Evolutionary conservation across 2,797 vertebrate species (phyloP).

Genomic region (Sebastiscus albofasciatus): DNA sequence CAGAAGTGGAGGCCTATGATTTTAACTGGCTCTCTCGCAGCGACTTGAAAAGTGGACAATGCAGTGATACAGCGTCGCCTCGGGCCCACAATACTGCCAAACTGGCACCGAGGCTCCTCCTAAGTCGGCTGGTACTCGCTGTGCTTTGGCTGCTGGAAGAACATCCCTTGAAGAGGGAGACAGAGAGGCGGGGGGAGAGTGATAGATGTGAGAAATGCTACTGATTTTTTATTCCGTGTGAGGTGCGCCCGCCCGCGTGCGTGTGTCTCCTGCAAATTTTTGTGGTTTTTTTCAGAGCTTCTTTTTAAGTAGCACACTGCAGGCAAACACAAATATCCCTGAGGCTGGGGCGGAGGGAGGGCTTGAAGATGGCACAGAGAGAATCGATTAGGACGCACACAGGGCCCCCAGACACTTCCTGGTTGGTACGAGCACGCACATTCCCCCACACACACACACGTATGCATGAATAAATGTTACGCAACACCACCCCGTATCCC

Average conservation of each 20-base stretch:
- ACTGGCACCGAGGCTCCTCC: slow-evolving; percentile 28
- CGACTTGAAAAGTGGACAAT: slow-evolving; percentile 54
- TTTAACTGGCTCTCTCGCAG: slow-evolving; percentile 25
- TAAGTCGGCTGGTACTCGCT: slow-evolving; percentile 34
- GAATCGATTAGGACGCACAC: slow-evolving; percentile 67
- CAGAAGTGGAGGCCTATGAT: neutral
- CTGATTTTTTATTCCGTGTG: slow-evolving; percentile 69
- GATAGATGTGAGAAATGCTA: slow-evolving; percentile 60
- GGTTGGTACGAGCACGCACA: slow-evolving; percentile 9
- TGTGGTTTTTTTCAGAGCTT: slow-evolving; percentile 25
- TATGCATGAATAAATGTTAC: slow-evolving; percentile 41
- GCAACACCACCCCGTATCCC: slow-evolving; percentile 42
- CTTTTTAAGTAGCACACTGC: slow-evolving; percentile 70
- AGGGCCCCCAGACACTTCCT: slow-evolving; percentile 34
- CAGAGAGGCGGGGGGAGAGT: slow-evolving; percentile 12
- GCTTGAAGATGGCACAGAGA: slow-evolving; percentile 67
- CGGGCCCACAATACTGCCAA: slow-evolving; percentile 36
- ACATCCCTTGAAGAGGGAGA: slow-evolving; percentile 53
- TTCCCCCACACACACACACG: slow-evolving; percentile 1
- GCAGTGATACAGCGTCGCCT: slow-evolving; percentile 29
- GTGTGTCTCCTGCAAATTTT: slow-evolving; percentile 46
- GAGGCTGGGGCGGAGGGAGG: slow-evolving; percentile 49
- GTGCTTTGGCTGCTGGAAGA: slow-evolving; percentile 52
- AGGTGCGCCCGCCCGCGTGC: slow-evolving; percentile 32
- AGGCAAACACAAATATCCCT: slow-evolving; percentile 72